Evolutionary conservation across 92 coral and sea anemone species (phyloP).

Genomic region (Muricea muricata): DNA sequence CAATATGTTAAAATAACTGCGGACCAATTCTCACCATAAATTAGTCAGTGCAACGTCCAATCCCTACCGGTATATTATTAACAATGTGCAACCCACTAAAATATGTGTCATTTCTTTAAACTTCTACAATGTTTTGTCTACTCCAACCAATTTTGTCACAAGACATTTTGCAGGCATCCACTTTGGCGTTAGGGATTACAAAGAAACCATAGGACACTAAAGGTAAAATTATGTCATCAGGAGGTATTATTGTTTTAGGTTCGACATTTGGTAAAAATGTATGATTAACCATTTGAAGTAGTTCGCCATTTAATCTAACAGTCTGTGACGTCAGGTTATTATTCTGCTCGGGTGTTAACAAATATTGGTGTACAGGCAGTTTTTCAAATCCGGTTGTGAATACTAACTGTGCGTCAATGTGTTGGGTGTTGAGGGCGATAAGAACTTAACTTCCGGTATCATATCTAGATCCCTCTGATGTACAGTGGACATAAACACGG

Average conservation of each 20-base stretch:
- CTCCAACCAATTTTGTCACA: neutral
- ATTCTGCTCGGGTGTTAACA: constrained; percentile 71
- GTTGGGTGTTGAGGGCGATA: constrained; percentile 73
- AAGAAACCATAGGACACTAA: constrained; percentile 88
- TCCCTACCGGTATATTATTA: no score
- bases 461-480: constrained; percentile 62
- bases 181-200: constrained; percentile 89
- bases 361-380: constrained; percentile 76
- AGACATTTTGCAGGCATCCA: constrained; percentile 64
- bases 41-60: no score
- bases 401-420: constrained; percentile 56
- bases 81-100: no score
- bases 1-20: no score
- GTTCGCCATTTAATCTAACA: constrained; percentile 76
- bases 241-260: constrained; percentile 68
- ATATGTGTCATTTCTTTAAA: no score
- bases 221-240: constrained; percentile 68
- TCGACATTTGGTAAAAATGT: constrained; percentile 72
- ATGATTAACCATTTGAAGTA: constrained; percentile 75
- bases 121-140: neutral
- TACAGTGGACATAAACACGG: constrained; percentile 91
- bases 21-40: no score
- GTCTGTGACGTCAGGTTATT: constrained; percentile 65
- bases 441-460: constrained; percentile 72
- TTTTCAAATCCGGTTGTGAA: constrained; percentile 65